phyloP scores from a whole-genome alignment of 1,140 invertebrate genomes.

The Macrosteles quadrilineatus region DNA sequence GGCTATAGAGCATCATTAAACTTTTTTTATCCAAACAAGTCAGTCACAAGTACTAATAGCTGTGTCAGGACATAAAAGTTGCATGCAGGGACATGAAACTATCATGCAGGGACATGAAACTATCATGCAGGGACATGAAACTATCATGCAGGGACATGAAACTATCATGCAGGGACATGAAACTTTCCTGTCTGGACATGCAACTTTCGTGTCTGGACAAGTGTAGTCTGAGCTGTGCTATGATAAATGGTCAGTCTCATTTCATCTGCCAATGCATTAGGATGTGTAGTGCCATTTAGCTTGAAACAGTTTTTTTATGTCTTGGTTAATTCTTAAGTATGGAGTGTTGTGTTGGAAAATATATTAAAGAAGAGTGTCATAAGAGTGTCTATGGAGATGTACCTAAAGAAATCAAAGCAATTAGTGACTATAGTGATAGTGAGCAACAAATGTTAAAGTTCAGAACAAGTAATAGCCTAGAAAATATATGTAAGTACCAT shows the following conservation, averaged over 20 bases:
- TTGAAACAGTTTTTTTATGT: not conserved
- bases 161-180: not conserved
- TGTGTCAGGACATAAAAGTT: not conserved
- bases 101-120: too few species aligned
- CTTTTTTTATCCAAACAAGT: not conserved
- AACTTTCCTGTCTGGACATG: not conserved
- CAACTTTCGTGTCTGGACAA: not conserved
- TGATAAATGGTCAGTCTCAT: not conserved
- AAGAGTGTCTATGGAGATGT: slow-evolving; percentile 29
- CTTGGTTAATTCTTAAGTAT: not conserved
- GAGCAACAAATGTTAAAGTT: slow-evolving; percentile 11
- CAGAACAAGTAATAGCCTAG: not conserved
- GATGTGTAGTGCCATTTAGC: not conserved
- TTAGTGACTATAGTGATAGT: slow-evolving; percentile 25
- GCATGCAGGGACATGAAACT: too few species aligned
- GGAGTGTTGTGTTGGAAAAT: slow-evolving; percentile 22
- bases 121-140: not conserved
- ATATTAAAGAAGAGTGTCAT: slow-evolving; percentile 26
- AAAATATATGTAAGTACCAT: slow-evolving; percentile 26
- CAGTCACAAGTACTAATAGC: not conserved
- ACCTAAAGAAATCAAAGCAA: slow-evolving; percentile 24
- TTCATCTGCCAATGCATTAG: not conserved
- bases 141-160: not conserved
- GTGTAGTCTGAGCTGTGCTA: not conserved
- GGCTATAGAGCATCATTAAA: not conserved